Percentiles rank a stretch among this genome's conserved stretches.
Evolutionary conservation across 2,113 vertebrate species (phyloP).

Genomic region (Climacteris rufus): DNA sequence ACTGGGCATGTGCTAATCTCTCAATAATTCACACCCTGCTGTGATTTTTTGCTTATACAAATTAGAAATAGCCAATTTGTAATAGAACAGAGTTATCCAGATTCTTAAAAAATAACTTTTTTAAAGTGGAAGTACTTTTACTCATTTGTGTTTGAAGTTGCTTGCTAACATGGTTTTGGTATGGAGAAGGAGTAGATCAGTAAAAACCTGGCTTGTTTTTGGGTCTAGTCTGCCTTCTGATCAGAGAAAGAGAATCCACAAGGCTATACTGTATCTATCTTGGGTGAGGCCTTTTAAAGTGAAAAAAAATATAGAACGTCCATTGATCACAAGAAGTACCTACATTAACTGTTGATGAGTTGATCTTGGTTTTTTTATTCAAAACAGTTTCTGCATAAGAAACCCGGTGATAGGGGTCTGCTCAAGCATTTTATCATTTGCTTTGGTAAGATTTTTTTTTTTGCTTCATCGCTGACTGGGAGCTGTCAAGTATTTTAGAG

Average conservation of each 20-base stretch:
- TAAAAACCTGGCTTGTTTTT: neutral
- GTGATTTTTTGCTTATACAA: neutral
- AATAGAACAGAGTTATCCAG: neutral
- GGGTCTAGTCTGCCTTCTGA: neutral
- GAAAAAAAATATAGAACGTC: neutral
- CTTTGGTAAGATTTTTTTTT: neutral
- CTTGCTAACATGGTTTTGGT: neutral
- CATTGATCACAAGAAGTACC: neutral
- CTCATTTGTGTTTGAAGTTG: neutral
- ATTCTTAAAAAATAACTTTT: neutral
- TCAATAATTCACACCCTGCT: constrained; percentile 20
- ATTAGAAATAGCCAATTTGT: constrained; percentile 20
- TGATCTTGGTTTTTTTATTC: neutral
- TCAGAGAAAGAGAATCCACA: neutral
- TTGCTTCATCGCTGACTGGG: neutral
- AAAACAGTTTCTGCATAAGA: neutral
- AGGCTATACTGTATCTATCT: neutral
- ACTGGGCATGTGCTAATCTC: constrained; percentile 11
- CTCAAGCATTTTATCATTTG: constrained; percentile 5
- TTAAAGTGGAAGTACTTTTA: neutral
- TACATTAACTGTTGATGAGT: neutral
- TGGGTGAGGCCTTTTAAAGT: neutral
- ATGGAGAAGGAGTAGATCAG: neutral
- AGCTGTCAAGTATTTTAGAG: constrained; percentile 25
- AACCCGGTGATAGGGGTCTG: neutral